These are phyloP conservation scores for Trichechus manatus DNA, from an alignment of 2,113 vertebrate species.

Conservation along the genomic window DNA sequence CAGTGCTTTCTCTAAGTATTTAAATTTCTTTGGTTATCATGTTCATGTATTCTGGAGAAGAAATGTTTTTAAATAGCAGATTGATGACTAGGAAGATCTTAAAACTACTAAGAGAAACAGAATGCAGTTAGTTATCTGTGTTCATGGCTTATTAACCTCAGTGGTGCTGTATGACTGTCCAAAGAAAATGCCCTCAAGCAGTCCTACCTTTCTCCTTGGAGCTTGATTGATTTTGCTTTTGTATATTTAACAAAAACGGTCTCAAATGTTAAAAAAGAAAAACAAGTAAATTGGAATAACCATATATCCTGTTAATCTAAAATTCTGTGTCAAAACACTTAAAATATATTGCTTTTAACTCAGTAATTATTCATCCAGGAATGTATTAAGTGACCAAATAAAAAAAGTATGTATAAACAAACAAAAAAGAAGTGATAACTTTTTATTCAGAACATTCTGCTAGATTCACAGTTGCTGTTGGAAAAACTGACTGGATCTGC, in stretches of 20 bases:
- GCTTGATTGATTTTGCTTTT: constrained; percentile 69
- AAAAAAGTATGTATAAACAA: neutral
- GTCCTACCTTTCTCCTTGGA: constrained; percentile 21
- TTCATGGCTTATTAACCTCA: constrained; percentile 19
- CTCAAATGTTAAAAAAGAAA: neutral
- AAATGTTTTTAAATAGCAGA: constrained; percentile 23
- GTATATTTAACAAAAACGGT: constrained; percentile 75
- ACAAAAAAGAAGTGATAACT: neutral
- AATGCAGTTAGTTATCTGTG: constrained; percentile 27
- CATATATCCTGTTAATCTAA: neutral
- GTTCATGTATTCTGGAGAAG: constrained; percentile 63
- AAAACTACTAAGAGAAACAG: constrained; percentile 47
- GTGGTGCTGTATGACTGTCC: constrained; percentile 63
- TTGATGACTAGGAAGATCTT: neutral
- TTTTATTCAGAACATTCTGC: neutral
- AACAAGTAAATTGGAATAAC: neutral
- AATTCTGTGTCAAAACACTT: neutral
- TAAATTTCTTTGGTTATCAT: constrained; percentile 50
- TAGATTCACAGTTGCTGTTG: neutral
- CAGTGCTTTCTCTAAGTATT: constrained; percentile 50
- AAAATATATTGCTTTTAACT: neutral
- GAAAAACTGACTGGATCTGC: neutral
- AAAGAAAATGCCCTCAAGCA: constrained; percentile 61
- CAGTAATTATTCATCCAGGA: neutral
- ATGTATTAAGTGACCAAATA: neutral